Percentiles rank a stretch among this genome's conserved stretches.
These are phyloP conservation scores for Sebastes schlegelii DNA, from an alignment of 2,113 vertebrate species.

Conservation along the genomic window DNA sequence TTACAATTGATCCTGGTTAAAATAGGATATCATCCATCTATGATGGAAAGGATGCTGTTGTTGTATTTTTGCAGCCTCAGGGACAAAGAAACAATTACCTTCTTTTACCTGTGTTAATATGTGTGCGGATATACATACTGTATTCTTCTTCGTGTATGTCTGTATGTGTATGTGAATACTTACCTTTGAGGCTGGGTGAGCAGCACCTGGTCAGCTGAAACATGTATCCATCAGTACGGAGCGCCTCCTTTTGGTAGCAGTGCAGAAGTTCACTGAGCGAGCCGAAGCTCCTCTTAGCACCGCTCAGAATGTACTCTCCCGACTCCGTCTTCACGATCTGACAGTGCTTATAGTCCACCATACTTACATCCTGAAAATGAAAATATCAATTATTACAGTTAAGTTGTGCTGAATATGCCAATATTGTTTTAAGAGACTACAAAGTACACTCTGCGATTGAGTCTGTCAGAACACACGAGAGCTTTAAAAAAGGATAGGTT, in stretches of 20 bases:
- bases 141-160: not conserved
- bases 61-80: not conserved
- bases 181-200: slow-evolving; percentile 93
- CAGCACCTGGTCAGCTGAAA: slow-evolving; percentile 96
- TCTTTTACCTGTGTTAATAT: not conserved
- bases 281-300: slow-evolving; percentile 91
- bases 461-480: not conserved
- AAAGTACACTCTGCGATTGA: not conserved
- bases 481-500: too few species aligned
- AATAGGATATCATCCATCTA: not conserved
- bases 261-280: slow-evolving; percentile 93
- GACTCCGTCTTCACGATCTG: slow-evolving; percentile 90
- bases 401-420: not conserved
- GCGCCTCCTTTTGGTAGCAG: slow-evolving; percentile 97
- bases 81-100: not conserved
- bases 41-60: not conserved
- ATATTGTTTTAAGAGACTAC: not conserved
- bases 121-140: not conserved
- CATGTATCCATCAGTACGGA: slow-evolving; percentile 93
- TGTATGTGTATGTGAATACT: slow-evolving; percentile 28
- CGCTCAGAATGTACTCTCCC: slow-evolving; percentile 91
- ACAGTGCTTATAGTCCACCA: slow-evolving; percentile 94
- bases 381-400: not conserved
- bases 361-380: slow-evolving; percentile 81
- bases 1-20: not conserved